phyloP scores from a whole-genome alignment of 2,888 invertebrate species.

The Eueremaeus valkanovi region DNA sequence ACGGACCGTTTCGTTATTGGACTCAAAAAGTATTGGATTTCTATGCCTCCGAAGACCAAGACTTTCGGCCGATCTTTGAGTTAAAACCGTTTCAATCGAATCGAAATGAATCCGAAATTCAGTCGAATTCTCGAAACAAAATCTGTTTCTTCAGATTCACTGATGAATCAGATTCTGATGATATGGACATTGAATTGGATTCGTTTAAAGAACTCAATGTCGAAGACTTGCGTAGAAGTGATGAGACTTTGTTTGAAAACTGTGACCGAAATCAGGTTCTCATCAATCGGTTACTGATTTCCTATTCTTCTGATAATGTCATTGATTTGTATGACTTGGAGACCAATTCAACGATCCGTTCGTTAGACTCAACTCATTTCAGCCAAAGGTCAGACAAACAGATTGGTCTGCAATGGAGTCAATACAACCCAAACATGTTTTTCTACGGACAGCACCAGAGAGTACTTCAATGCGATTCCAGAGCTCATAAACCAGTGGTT shows the following conservation, averaged over 20 bases:
- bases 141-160: neutral
- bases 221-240: neutral
- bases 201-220: neutral
- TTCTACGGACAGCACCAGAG: neutral
- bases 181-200: neutral
- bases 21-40: neutral
- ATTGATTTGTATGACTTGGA: conserved; percentile 1
- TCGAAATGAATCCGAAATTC: neutral
- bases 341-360: neutral
- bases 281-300: neutral
- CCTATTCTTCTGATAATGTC: neutral
- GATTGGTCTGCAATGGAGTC: neutral
- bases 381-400: neutral
- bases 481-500: neutral
- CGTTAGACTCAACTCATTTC: neutral
- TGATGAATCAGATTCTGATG: neutral
- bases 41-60: neutral
- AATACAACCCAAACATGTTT: neutral
- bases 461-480: neutral
- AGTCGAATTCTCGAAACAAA: neutral
- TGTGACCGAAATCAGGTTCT: neutral
- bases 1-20: conserved; percentile 11
- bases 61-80: neutral
- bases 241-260: neutral
- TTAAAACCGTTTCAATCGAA: neutral